A percentile compares a stretch with the other conserved stretches of the same genome.
phyloP scores from a whole-genome alignment of 2,888 invertebrate species.

The Drosophila limbata region DNA sequence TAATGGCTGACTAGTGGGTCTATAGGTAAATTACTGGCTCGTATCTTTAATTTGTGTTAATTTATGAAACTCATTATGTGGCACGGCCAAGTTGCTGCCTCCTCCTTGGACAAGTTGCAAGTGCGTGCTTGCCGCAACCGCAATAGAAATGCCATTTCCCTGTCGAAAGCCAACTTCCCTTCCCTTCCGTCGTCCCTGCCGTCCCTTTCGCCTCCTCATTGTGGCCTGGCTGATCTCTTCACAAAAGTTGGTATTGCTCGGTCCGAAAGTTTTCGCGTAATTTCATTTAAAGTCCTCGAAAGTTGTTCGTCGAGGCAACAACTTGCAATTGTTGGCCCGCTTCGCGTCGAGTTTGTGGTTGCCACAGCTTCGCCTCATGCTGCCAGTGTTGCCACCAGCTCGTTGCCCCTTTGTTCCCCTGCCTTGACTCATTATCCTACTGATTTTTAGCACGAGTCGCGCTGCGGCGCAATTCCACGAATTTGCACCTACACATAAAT shows the following conservation, averaged over 20 bases:
- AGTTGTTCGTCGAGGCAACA: conserved; percentile 59
- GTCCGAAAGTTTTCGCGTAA: conserved; percentile 79
- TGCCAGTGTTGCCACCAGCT: not conserved
- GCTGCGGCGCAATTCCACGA: conserved; percentile 55
- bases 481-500: conserved; percentile 79
- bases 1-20: conserved; percentile 25
- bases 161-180: conserved; percentile 20
- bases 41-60: conserved; percentile 80
- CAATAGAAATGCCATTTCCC: conserved; percentile 45
- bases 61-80: conserved; percentile 81
- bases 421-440: conserved; percentile 63
- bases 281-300: conserved; percentile 81
- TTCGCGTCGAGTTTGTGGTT: conserved; percentile 64
- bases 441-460: conserved; percentile 71
- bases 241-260: conserved; percentile 63
- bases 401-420: not conserved
- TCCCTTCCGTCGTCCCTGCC: not conserved
- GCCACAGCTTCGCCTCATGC: conserved; percentile 14
- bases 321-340: conserved; percentile 71
- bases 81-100: conserved; percentile 6
- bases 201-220: not conserved
- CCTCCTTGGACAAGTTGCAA: conserved; percentile 41
- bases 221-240: conserved; percentile 67
- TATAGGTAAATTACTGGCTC: conserved; percentile 65
- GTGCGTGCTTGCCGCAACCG: conserved; percentile 60